Conservation (phyloP, 2,797 vertebrate species). For the Apogon hyalosoma region DNA sequence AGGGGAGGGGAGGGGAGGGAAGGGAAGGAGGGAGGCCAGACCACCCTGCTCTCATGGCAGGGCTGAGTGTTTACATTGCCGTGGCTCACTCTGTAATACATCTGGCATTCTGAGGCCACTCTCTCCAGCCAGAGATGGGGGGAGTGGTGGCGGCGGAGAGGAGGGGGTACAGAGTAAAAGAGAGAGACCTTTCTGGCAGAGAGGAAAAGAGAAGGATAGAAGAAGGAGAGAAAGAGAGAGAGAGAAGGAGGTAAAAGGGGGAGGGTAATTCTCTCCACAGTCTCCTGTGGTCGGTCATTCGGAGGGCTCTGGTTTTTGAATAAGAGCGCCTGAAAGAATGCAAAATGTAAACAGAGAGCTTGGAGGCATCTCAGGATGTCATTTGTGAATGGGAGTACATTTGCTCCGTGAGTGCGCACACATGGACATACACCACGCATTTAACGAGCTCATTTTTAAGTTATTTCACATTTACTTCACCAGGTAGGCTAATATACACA, state of each 20-base stretch:
- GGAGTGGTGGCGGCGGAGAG: slow-evolving; percentile 26
- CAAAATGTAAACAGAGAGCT: slow-evolving; percentile 85
- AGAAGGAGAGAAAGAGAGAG: slow-evolving; percentile 15
- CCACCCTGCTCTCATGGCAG: slow-evolving; percentile 98
- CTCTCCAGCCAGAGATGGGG: slow-evolving; percentile 82
- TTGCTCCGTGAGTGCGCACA: slow-evolving; percentile 25
- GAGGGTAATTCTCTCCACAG: slow-evolving; percentile 72
- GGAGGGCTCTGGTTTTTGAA: slow-evolving; percentile 86
- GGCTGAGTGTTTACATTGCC: slow-evolving; percentile 97
- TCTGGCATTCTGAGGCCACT: slow-evolving; percentile 98
- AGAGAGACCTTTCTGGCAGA: slow-evolving; percentile 72
- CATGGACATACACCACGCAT: neutral
- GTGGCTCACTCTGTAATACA: slow-evolving; percentile 98
- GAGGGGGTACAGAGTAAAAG: slow-evolving; percentile 47
- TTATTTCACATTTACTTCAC: slow-evolving; percentile 34
- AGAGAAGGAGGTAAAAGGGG: slow-evolving; percentile 24
- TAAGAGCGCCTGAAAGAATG: slow-evolving; percentile 85
- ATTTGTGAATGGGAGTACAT: slow-evolving; percentile 81
- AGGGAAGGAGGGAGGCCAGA: slow-evolving; percentile 76
- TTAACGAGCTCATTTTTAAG: slow-evolving; percentile 27
- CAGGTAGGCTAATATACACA: slow-evolving; percentile 55
- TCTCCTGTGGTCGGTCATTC: slow-evolving; percentile 83
- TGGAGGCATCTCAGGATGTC: slow-evolving; percentile 82
- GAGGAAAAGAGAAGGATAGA: slow-evolving; percentile 49
- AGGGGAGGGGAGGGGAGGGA: slow-evolving; percentile 17